Base-by-base conservation (phyloP, 1,140 invertebrate species). In the Tetranychus urticae region DNA sequence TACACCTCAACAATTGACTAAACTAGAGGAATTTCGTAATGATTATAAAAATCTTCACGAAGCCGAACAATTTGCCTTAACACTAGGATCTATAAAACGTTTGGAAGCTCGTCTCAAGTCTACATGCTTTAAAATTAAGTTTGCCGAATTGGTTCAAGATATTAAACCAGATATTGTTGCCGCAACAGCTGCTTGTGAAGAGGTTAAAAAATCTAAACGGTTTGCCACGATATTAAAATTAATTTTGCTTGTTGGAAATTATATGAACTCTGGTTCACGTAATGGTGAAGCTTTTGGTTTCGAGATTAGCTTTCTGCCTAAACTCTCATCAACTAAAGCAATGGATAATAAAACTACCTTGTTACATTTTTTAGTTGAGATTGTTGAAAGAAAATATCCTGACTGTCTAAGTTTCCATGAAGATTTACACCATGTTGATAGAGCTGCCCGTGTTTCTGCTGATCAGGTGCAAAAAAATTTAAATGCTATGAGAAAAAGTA, bases 121-220 rank as follows among this genome's bases (percentile, higher is more conserved):
- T 59, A 78, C 97, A 39, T 84, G 85, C 66, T 97, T 97, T 70
- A 87, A 87, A 74, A 79, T 87, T 68, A 81, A 80, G 62, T 89
- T 87, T 70, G 71, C 77, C 4, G 88, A 92, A 71, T 75, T 85
- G 68, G 79, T 91, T 13, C 78, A 81, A 66, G 92, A 97, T 71
- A 82, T 92, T 36, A 97, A 94, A 75, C 90, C 91, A 35, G 86
- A 91, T 68, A 88, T 98, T 71, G 89, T 97, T 0, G 84, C 88
- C 6, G 88, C 86, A 1, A 92, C 88, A 7, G 88, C 88, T 14
- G 92, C 91, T 8, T 94, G 91, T 71, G 89, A 97, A 70, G 91
- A 97, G 76, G 82, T 97, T 1, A 85, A 83, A 65, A 79, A 77
- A 8, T 94, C 88, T 67, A 81, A 81, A 68, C 94, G 91, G 67